These are phyloP conservation scores for Forbesichthys papilliferus DNA, from an alignment of 2,113 vertebrate genomes.

Conservation along the genomic window DNA sequence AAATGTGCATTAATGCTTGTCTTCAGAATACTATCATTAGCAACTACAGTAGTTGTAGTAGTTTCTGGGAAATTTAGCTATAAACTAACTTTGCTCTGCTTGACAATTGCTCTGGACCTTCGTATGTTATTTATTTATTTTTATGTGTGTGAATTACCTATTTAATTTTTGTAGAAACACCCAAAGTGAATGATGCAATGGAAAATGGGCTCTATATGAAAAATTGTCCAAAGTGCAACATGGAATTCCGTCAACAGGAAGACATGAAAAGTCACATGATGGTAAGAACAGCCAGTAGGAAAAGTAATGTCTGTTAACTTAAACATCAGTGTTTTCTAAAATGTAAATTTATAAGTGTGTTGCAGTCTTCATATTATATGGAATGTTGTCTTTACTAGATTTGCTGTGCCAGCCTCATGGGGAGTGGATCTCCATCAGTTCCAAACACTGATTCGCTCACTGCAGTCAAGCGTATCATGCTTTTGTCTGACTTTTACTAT, in stretches of 20 bases:
- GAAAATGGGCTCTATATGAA: conserved; percentile 85
- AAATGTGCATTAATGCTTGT: too few species aligned
- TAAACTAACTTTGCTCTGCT: too few species aligned
- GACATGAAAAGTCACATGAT: conserved; percentile 85
- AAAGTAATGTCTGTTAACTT: neutral
- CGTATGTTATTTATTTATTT: too few species aligned
- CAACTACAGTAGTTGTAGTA: too few species aligned
- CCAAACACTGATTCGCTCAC: conserved; percentile 58
- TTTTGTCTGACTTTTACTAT: conserved; percentile 97
- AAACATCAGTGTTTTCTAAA: neutral
- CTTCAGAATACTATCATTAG: too few species aligned
- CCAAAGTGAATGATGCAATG: conserved; percentile 53
- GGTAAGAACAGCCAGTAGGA: conserved; percentile 71
- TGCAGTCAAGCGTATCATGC: conserved; percentile 92
- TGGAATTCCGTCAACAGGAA: conserved; percentile 86
- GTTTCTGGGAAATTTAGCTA: too few species aligned
- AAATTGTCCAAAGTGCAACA: conserved; percentile 89
- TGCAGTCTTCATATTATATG: neutral
- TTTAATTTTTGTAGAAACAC: conserved; percentile 23
- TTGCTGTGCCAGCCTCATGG: conserved; percentile 81
- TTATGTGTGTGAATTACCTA: conserved; percentile 2
- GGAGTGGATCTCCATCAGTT: conserved; percentile 66
- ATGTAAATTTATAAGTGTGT: neutral
- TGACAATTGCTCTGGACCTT: too few species aligned
- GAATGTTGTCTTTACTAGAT: conserved; percentile 68